Base-by-base conservation (phyloP, 1,140 invertebrate species). In the Drosophila bipectinata region DNA sequence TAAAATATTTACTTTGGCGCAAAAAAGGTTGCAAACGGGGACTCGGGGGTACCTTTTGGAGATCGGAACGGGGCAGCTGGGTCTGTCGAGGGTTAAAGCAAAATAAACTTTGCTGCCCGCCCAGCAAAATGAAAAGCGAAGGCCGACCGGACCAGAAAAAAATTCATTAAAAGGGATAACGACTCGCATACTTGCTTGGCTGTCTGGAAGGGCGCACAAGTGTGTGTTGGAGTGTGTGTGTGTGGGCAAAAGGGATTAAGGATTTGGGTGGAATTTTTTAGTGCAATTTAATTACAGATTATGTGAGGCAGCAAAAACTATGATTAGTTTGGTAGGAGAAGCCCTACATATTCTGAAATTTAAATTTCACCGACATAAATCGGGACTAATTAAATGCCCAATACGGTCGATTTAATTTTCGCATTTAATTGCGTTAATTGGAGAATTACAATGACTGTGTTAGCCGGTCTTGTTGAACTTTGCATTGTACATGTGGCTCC, bases 151-250 rank as follows among this genome's bases (percentile, higher is more conserved):
- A 49, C 71, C 78, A 72, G 58, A 47, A 85, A 85, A 85, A 85
- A 88, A 88, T 88, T 88, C 83, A 88, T 88, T 88, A 88, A 88
- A 88, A 88, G 72, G 83, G 83, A 79, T 88, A 88, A 88, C 79
- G 83, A 88, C 75, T 88, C 66, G 52, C 79, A 83, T 82, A 88
- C 69, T 82, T 78, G 77, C 72, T 53, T 57, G 53, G 58, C 68
- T 44, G 51, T 49, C 52, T 66, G 55, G 26, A 14, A 18, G 28
- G 4, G 34, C 3, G 10, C 6, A 44, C 28, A 21, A 32, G 10
- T 58, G 30, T 56, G 37, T 39, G 37, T 53, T 18, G 18, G 26
- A 37, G 30, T 24, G 54, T 55, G n/a, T 44, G 18, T 61, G 28
- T 64, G 26, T 60, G 39, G 56, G 56, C 52, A 54, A 64, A 58